Conservation (phyloP, 1,140 invertebrate species). For the Macrotrachela quadricornifera region DNA sequence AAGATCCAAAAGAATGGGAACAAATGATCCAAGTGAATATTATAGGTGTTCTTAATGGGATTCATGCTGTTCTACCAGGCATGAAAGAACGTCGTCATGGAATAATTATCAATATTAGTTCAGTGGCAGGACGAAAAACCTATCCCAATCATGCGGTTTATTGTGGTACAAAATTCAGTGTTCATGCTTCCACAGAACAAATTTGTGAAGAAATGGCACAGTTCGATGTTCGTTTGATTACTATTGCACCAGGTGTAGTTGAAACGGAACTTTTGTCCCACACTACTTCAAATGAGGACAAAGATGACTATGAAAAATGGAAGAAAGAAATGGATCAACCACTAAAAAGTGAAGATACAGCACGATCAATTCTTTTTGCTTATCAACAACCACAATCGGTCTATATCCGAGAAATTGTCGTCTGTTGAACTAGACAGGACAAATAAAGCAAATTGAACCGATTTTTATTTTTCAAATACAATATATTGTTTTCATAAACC, state of each 20-base stretch:
- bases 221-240: conserved; percentile 25
- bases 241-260: conserved; percentile 33
- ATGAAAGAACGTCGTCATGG: conserved; percentile 27
- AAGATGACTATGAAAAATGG: neutral
- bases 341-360: conserved; percentile 28
- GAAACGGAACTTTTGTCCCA: conserved; percentile 22
- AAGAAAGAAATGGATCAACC: conserved; percentile 14
- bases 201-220: conserved; percentile 26
- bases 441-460: no score
- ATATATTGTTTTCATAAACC: no score
- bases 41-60: conserved; percentile 28
- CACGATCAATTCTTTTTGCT: conserved; percentile 26
- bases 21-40: conserved; percentile 28
- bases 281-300: conserved; percentile 28
- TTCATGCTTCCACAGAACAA: conserved; percentile 30
- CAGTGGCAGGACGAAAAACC: conserved; percentile 30
- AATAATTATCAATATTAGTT: conserved; percentile 33
- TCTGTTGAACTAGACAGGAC: no score
- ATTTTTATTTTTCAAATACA: no score
- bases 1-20: conserved; percentile 28
- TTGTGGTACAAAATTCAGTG: conserved; percentile 32
- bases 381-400: conserved; percentile 26
- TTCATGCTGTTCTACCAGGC: conserved; percentile 27
- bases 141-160: conserved; percentile 33
- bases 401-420: conserved; percentile 31